Evolutionary conservation across 2,888 invertebrate species (phyloP).

Genomic region (Drosophila basisetae): DNA sequence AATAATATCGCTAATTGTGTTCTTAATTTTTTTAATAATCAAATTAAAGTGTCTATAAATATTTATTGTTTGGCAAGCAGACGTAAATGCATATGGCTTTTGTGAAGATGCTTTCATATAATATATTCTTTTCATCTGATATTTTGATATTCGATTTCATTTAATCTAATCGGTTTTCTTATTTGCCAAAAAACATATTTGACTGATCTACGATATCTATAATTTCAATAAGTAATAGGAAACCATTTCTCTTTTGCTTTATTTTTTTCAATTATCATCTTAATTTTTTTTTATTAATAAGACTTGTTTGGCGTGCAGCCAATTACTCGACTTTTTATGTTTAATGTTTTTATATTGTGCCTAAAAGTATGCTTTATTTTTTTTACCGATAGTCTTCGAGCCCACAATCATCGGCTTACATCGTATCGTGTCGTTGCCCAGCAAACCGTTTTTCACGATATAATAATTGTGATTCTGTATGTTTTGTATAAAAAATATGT

Average conservation of each 20-base stretch:
- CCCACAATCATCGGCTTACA: neutral
- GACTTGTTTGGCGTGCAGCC: neutral
- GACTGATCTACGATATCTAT: neutral
- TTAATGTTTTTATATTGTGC: neutral
- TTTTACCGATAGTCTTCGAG: fast-evolving
- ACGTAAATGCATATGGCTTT: neutral
- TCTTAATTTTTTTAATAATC: neutral
- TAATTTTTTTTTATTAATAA: neutral
- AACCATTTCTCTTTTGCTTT: neutral
- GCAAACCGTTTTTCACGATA: neutral
- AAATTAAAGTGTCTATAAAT: neutral
- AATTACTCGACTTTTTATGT: too few relatives aligned
- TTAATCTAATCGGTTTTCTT: neutral
- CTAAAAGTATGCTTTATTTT: constrained; percentile 49
- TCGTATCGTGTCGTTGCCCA: neutral
- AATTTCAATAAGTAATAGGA: neutral
- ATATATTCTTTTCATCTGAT: neutral
- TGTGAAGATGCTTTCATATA: neutral
- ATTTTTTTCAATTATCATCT: neutral
- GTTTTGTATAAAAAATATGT: neutral
- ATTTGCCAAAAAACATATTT: neutral
- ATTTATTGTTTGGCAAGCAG: neutral
- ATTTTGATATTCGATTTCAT: neutral
- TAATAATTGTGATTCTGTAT: neutral
- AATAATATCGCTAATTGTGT: neutral